Percentiles rank a stretch among this genome's conserved stretches.
Conservation (phyloP, 2,888 invertebrate genomes). For the Agrochola lychnidis region DNA sequence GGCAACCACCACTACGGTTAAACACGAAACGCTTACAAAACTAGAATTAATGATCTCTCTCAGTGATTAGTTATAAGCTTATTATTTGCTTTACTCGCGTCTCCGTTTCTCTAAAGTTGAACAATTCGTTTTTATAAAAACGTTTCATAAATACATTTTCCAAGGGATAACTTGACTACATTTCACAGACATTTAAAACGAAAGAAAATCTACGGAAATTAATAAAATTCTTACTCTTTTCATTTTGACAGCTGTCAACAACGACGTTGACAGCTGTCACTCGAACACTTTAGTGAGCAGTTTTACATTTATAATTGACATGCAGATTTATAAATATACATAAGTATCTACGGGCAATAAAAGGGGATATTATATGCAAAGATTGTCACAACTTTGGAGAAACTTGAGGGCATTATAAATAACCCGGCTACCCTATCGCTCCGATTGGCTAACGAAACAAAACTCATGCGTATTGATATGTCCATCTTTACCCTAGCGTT, state of each 20-base stretch:
- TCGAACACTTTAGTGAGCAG: conserved; percentile 33
- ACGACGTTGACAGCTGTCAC: conserved; percentile 38
- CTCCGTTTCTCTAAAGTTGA: conserved; percentile 63
- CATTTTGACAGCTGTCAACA: conserved; percentile 41
- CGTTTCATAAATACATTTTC: conserved; percentile 15
- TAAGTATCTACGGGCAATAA: conserved; percentile 37
- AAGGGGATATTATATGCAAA: conserved; percentile 20
- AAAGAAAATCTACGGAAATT: conserved; percentile 16
- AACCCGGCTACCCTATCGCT: conserved; percentile 83
- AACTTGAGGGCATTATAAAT: conserved; percentile 66
- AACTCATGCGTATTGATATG: conserved; percentile 79
- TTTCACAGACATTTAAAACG: conserved; percentile 18
- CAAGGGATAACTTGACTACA: conserved; percentile 25
- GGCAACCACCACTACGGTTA: conserved; percentile 81
- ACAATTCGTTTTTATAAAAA: conserved; percentile 22
- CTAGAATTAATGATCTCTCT: conserved; percentile 86
- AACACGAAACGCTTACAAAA: conserved; percentile 81
- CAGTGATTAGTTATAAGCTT: conserved; percentile 82
- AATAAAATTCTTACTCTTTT: background rate
- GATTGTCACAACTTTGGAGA: conserved; percentile 65
- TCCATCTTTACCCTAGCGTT: conserved; percentile 76
- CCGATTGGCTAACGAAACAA: conserved; percentile 73
- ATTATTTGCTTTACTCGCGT: conserved; percentile 61
- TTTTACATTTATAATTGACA: conserved; percentile 61
- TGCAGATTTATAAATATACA: conserved; percentile 45